A percentile compares a stretch with the other conserved stretches of the same genome.
phyloP scores from a whole-genome alignment of 1,140 invertebrate genomes.

The Charaxes varanes region DNA sequence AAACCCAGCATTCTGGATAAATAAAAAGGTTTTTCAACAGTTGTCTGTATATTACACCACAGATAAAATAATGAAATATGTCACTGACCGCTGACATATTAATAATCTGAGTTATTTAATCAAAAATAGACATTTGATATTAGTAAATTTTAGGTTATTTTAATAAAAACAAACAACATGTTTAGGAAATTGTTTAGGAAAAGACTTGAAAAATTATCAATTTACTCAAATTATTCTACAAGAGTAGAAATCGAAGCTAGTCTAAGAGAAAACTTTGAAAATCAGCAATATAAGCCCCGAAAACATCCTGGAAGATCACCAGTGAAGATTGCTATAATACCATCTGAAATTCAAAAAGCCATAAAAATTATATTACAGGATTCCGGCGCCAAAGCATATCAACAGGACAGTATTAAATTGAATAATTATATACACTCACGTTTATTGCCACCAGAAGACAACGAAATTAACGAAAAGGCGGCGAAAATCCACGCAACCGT shows the following conservation, averaged over 20 bases:
- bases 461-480: slow-evolving; percentile 69
- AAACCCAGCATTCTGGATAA: too few species aligned
- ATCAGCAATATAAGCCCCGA: slow-evolving; percentile 76
- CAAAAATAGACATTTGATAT: slow-evolving; percentile 3
- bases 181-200: slow-evolving; percentile 48
- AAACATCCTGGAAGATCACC: slow-evolving; percentile 80
- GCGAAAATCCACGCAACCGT: slow-evolving; percentile 47
- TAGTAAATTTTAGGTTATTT: slow-evolving; percentile 39
- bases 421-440: slow-evolving; percentile 76
- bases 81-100: too few species aligned
- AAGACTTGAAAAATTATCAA: slow-evolving; percentile 29
- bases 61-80: too few species aligned
- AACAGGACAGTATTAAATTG: slow-evolving; percentile 73
- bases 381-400: slow-evolving; percentile 69
- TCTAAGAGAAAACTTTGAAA: slow-evolving; percentile 73
- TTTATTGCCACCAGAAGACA: slow-evolving; percentile 77
- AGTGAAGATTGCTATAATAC: slow-evolving; percentile 70
- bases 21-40: too few species aligned
- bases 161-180: slow-evolving; percentile 32
- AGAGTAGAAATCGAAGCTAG: slow-evolving; percentile 71
- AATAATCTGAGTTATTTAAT: too few species aligned
- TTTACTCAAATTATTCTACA: slow-evolving; percentile 44
- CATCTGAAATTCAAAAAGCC: slow-evolving; percentile 75
- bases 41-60: too few species aligned
- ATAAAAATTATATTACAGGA: slow-evolving; percentile 75